Percentiles rank a stretch among this genome's conserved stretches.
phyloP scores from a whole-genome alignment of 2,113 vertebrate species.

The Oryzias curvinotus region DNA sequence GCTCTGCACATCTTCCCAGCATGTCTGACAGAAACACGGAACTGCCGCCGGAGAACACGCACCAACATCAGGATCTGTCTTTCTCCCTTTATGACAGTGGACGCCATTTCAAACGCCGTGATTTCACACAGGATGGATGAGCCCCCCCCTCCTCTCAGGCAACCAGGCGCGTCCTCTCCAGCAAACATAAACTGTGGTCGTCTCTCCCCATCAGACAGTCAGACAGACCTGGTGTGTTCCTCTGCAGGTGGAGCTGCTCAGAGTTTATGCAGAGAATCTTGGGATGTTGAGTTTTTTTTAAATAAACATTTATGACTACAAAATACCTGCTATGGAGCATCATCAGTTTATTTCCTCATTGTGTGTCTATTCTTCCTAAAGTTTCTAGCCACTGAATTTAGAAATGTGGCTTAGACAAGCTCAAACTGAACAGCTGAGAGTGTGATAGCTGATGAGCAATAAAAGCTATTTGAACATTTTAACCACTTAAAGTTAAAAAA shows the following conservation, averaged over 20 bases:
- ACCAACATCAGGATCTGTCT: slow-evolving; percentile 30
- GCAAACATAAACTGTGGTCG: slow-evolving; percentile 26
- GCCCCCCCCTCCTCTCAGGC: background rate
- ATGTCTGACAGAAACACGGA: slow-evolving; percentile 17
- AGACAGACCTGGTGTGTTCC: slow-evolving; percentile 26
- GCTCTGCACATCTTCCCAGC: slow-evolving; percentile 16
- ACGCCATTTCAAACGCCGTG: slow-evolving; percentile 32
- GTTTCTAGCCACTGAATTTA: too few relatives aligned
- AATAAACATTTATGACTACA: too few relatives aligned
- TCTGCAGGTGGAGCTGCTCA: background rate
- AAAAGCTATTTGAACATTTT: too few relatives aligned
- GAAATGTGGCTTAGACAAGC: too few relatives aligned
- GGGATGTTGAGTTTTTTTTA: too few relatives aligned
- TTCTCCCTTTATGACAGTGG: slow-evolving; percentile 19
- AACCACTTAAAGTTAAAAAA: too few relatives aligned
- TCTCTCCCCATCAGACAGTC: background rate
- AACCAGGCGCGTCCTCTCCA: slow-evolving; percentile 19
- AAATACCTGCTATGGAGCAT: too few relatives aligned
- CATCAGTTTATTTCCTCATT: too few relatives aligned
- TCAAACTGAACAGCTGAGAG: too few relatives aligned
- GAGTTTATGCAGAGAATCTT: too few relatives aligned
- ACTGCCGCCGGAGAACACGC: slow-evolving; percentile 3
- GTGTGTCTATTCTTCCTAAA: too few relatives aligned
- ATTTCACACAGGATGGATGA: slow-evolving; percentile 30
- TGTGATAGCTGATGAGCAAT: too few relatives aligned